phyloP scores from a whole-genome alignment of 2,888 invertebrate species.

The Crioceris asparagi region DNA sequence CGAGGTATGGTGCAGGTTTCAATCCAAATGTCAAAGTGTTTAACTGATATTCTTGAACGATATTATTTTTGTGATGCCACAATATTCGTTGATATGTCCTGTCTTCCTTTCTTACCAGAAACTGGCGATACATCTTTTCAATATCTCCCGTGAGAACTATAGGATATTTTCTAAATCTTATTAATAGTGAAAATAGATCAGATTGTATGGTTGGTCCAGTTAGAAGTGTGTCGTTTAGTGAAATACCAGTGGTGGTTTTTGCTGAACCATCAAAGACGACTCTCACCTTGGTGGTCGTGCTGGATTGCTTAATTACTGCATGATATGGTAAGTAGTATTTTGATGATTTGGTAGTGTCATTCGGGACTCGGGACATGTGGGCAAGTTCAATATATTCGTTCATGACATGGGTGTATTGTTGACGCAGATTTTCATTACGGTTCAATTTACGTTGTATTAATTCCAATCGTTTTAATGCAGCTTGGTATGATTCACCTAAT shows the following conservation, averaged over 20 bases:
- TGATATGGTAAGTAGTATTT: too few relatives aligned
- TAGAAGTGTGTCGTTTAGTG: slow-evolving; percentile 12
- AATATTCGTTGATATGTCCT: slow-evolving; percentile 9
- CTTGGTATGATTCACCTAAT: too few relatives aligned
- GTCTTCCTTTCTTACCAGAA: slow-evolving; percentile 7
- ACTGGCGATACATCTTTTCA: slow-evolving; percentile 11
- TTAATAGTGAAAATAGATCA: slow-evolving; percentile 10
- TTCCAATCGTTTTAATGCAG: too few relatives aligned
- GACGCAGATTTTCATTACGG: too few relatives aligned
- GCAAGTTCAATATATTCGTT: too few relatives aligned
- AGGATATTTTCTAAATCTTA: slow-evolving; percentile 5
- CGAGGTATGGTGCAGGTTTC: slow-evolving; percentile 5
- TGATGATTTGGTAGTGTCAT: too few relatives aligned
- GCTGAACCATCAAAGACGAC: slow-evolving; percentile 10
- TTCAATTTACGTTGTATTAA: too few relatives aligned
- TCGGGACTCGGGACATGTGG: too few relatives aligned
- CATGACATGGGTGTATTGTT: too few relatives aligned
- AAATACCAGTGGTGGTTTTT: slow-evolving; percentile 10
- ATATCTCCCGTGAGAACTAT: slow-evolving; percentile 7
- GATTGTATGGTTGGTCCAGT: slow-evolving; percentile 13
- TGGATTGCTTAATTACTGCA: slow-evolving; percentile 14
- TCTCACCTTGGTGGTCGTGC: slow-evolving; percentile 13
- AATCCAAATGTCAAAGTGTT: slow-evolving; percentile 11
- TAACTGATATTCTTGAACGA: slow-evolving; percentile 3
- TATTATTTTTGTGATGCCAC: slow-evolving; percentile 5